Percentiles rank a stretch among this genome's conserved stretches.
Evolutionary conservation across 2,113 vertebrate genomes (phyloP).

Genomic region (Microtus oregoni): DNA sequence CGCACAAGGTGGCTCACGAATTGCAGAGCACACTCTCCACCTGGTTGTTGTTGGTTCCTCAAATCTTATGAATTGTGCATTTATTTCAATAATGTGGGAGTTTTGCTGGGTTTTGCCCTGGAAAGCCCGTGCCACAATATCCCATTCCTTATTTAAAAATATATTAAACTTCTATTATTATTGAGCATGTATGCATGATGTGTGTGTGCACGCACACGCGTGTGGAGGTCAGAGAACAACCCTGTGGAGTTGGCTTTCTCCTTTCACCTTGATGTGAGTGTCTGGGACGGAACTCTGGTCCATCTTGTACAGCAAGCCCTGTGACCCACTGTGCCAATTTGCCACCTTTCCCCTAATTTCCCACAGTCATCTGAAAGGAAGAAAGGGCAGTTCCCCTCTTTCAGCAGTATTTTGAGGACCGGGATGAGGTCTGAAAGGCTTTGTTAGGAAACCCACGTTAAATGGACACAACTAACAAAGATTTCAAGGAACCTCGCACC

Average conservation of each 20-base stretch:
- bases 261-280: neutral
- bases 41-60: neutral
- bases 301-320: neutral
- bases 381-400: too few species aligned
- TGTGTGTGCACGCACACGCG: too few species aligned
- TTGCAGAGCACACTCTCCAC: neutral
- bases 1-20: constrained; percentile 14
- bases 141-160: neutral
- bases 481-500: constrained; percentile 52
- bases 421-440: neutral
- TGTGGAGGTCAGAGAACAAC: neutral
- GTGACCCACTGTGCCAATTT: neutral
- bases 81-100: neutral
- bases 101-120: neutral
- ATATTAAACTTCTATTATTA: neutral
- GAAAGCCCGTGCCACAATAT: neutral
- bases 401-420: neutral
- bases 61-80: neutral
- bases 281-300: neutral
- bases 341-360: too few species aligned
- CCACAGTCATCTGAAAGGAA: too few species aligned
- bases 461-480: neutral
- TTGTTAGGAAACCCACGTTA: neutral
- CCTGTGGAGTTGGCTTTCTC: neutral
- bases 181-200: neutral